Evolutionary conservation across 53 echinoderm and acorn worm species (phyloP), one percentile per base, ranked within the genome.

Genomic region (Zoroaster sp.): DNA sequence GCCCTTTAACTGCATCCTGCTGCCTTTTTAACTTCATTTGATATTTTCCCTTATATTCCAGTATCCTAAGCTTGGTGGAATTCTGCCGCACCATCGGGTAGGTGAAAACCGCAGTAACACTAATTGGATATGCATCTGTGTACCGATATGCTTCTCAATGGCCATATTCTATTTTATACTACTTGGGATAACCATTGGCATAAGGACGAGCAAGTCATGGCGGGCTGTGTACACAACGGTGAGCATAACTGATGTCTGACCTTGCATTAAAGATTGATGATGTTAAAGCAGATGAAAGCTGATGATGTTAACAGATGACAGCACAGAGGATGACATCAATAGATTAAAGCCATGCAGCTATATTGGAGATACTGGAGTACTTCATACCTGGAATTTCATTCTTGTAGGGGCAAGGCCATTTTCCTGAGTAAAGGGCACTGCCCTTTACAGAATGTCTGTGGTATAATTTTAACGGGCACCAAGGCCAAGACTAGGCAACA

Each of bases 201-300:
- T 97, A 4, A 78, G 74, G 11, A 91, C 45, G 3, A 97, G 97
- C 76, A 94, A 86, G 8, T 73, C 87, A 32, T 72, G 88, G n/a
- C 17, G 97, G 35, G 97, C 93, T 34, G 86, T 89, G 63, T 97
- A 40, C 97, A 97, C 43, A 97, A 97, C 77, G 95, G 95, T 96
- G 47, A 89, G 91, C 74, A 23, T 35, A 17, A 49, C 65, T 33
- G 35, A 41, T 45, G 4, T 21, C 28, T 18, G 7, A 10, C 7
- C 21, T 8, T 10, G 31, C 18, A 30, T n/a, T 23, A 10, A 7
- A 21, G 9, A 21, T 21, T 68, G 13, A 21, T 68, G 20, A 7
- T 21, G 7, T 68, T 68, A 23, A 68, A 68, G 31, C 8, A 68
- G 9, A 23, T 11, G 18, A 68, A 68, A 11, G 7, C 31, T 68